A percentile compares a stretch with the other conserved stretches of the same genome.
phyloP scores from a whole-genome alignment of 2,797 vertebrate genomes.

The Cheirogaleus major region DNA sequence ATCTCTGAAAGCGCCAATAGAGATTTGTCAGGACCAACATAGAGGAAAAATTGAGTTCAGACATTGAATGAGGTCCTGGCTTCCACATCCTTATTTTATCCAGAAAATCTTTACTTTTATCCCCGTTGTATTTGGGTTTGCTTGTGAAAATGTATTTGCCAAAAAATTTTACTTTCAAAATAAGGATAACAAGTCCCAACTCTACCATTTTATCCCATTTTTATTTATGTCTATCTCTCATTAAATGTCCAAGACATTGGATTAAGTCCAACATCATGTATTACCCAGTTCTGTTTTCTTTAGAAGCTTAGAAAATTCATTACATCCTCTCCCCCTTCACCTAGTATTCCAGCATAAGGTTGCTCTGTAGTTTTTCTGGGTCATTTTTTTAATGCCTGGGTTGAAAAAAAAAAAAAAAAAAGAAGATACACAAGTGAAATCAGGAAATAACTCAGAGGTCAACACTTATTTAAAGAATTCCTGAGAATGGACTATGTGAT shows the following conservation, averaged over 20 bases:
- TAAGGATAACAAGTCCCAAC: not conserved
- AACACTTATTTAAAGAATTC: constrained; percentile 45
- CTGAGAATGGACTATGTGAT: not conserved
- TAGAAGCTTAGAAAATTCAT: constrained; percentile 7
- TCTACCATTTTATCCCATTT: not conserved
- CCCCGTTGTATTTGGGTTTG: not conserved
- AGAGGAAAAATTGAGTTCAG: not conserved
- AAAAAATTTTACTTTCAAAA: constrained; percentile 16
- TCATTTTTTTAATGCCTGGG: constrained; percentile 1
- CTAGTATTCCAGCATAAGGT: not conserved
- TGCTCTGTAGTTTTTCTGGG: constrained; percentile 35
- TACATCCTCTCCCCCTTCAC: not conserved
- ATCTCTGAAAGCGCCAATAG: not conserved
- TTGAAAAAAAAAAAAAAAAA: constrained; percentile 2
- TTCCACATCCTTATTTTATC: not conserved
- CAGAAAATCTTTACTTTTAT: not conserved
- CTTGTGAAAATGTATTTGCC: constrained; percentile 7
- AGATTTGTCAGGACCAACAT: not conserved
- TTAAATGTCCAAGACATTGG: not conserved
- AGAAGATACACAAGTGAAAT: constrained; percentile 32
- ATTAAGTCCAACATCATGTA: not conserved
- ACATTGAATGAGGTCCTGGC: not conserved
- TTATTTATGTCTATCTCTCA: not conserved
- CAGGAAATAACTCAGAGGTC: constrained; percentile 14
- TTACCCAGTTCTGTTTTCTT: not conserved